Evolutionary conservation across 2,888 invertebrate species (phyloP).

Genomic region (Athripsodes cinereus): DNA sequence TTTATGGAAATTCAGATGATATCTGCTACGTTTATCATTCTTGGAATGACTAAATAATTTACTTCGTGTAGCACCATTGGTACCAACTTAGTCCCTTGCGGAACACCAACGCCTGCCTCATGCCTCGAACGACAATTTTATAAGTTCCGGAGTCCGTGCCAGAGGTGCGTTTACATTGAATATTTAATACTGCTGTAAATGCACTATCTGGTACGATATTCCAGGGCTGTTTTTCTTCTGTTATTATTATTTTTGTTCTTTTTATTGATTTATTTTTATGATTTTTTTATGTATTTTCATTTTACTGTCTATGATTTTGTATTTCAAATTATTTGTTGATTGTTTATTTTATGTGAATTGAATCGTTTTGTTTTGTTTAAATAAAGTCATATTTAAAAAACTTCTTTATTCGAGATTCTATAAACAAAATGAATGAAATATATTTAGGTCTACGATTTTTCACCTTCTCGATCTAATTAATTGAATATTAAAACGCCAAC

Average conservation of each 20-base stretch:
- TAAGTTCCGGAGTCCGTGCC: constrained; percentile 86
- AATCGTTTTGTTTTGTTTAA: neutral
- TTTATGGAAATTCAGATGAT: too few species aligned
- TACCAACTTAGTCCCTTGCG: too few species aligned
- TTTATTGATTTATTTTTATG: neutral
- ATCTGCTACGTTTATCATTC: too few species aligned
- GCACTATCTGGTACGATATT: constrained; percentile 99
- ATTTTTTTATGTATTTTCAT: neutral
- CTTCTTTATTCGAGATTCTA: too few species aligned
- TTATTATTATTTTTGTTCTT: neutral
- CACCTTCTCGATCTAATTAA: too few species aligned
- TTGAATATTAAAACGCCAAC: too few species aligned
- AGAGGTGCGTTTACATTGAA: constrained; percentile 95
- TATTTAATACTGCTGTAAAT: constrained; percentile 77
- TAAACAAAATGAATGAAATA: too few species aligned
- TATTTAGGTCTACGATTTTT: too few species aligned
- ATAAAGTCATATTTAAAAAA: too few species aligned
- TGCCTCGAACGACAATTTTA: constrained; percentile 29
- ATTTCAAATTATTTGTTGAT: neutral
- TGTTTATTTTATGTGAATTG: neutral
- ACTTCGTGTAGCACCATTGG: too few species aligned
- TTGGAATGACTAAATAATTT: too few species aligned
- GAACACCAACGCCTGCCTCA: too few species aligned
- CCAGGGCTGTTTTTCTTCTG: constrained; percentile 52
- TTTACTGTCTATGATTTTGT: neutral